These are phyloP conservation scores for Paratrypauchen microcephalus DNA, from an alignment of 2,797 vertebrate genomes.

Conservation along the genomic window DNA sequence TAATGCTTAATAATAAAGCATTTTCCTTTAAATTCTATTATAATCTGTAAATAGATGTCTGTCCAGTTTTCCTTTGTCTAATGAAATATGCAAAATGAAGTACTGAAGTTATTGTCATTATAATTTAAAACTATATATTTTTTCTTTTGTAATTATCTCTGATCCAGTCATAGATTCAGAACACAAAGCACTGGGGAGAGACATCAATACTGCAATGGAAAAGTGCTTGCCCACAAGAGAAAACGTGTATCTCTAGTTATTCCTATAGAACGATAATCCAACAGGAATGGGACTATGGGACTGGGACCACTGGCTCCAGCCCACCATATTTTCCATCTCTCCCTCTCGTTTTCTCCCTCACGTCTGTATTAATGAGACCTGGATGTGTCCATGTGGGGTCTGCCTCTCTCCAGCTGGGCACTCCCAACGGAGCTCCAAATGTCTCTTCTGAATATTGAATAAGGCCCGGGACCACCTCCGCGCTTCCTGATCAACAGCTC, in stretches of 20 bases:
- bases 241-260: not conserved
- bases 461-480: slow-evolving; percentile 52
- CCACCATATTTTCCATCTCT: not conserved
- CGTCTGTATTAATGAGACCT: slow-evolving; percentile 52
- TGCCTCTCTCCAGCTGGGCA: slow-evolving; percentile 60
- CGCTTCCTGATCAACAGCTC: slow-evolving; percentile 66
- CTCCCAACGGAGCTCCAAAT: slow-evolving; percentile 68
- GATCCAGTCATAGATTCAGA: too few species aligned
- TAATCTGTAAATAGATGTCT: not conserved
- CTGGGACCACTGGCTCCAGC: not conserved
- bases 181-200: not conserved
- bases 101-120: not conserved
- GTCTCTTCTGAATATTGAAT: slow-evolving; percentile 77
- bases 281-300: slow-evolving; percentile 2
- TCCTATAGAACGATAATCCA: not conserved
- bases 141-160: too few species aligned
- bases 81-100: too few species aligned
- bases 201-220: not conserved
- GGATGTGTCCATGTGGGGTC: slow-evolving; percentile 58
- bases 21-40: not conserved
- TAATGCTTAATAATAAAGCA: not conserved
- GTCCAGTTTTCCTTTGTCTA: too few species aligned
- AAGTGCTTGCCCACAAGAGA: not conserved
- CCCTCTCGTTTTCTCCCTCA: too few species aligned
- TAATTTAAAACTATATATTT: not conserved